Conservation (phyloP, 2,113 vertebrate genomes). For the Prunella himalayana region DNA sequence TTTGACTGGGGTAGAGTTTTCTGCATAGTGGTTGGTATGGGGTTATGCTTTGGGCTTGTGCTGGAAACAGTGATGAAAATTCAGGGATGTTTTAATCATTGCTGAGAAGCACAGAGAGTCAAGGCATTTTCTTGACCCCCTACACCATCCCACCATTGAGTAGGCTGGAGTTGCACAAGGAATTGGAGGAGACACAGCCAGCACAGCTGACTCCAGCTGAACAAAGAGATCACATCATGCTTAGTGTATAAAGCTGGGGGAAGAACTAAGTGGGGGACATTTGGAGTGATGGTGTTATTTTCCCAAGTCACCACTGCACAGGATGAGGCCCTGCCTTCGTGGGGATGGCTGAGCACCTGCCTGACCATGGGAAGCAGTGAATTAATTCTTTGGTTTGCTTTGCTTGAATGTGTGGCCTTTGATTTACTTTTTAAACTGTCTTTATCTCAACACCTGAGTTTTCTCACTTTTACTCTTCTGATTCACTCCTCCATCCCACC, state of each 20-base stretch:
- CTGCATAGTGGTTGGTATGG: background rate
- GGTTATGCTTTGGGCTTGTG: background rate
- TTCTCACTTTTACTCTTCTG: background rate
- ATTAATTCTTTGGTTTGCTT: background rate
- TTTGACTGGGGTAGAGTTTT: background rate
- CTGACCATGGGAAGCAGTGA: background rate
- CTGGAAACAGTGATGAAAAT: background rate
- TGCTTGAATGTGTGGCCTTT: background rate
- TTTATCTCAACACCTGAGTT: background rate
- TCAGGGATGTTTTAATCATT: background rate
- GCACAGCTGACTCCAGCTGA: background rate
- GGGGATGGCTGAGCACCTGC: background rate
- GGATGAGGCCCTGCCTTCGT: accelerated
- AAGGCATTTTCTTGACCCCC: background rate
- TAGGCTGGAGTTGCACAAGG: background rate
- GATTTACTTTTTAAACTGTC: background rate
- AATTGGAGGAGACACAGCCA: background rate
- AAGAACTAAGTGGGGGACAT: background rate
- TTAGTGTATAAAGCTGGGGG: background rate
- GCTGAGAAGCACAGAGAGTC: background rate
- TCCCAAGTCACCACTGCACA: background rate
- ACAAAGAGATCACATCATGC: background rate
- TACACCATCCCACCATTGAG: accelerated
- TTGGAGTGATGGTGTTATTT: background rate
- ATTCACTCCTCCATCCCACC: background rate